Base-by-base conservation (phyloP, 1,140 invertebrate species). In the Octopus sinensis region DNA sequence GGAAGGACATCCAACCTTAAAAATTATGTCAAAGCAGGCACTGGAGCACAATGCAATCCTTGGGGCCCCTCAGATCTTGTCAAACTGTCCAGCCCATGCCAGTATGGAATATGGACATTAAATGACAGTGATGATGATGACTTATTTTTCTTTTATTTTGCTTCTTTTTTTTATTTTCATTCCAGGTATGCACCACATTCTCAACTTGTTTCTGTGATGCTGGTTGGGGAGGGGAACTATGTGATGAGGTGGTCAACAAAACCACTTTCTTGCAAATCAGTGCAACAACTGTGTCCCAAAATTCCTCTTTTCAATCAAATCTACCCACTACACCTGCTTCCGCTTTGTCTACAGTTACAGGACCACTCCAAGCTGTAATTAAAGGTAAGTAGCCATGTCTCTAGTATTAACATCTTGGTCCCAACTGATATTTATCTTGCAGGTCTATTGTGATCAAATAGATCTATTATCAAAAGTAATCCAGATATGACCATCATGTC, bases 151-250 rank as follows among this genome's bases (percentile, higher is more conserved):
- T 9, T 51, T 77, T 77, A 10, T 77, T n/a, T 77, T 85, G 43
- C 6, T 12, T 68, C 62, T 13, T 76, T 76, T 43, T 53, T 23
- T 77, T 52, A 1, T 77, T 51, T 80, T 82, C 83, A 78, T 82
- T 82, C 73, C 91, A 98, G 96, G 93, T 95, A 77, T 99, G 98
- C 91, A 97, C 97, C 4, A 98, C 98, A 90, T 91, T 94, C 71
- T 97, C 97, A 90, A 95, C 94, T 84, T 99, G 98, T 91, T 95
- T 95, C 88, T 99, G 98, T 92, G 92, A 95, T 86, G 90, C 92
- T 79, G 96, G 96, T 78, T 99, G 96, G 96, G 94, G 93, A 54
- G 96, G 96, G 51, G 90, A 93, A 4, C 96, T 98, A 91, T 99
- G 97, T 91, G 96, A 96, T 71, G 93, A 95, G 82, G 84, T 82